Base-by-base conservation (phyloP, 2,888 invertebrate genomes). In the Amiota communis region DNA sequence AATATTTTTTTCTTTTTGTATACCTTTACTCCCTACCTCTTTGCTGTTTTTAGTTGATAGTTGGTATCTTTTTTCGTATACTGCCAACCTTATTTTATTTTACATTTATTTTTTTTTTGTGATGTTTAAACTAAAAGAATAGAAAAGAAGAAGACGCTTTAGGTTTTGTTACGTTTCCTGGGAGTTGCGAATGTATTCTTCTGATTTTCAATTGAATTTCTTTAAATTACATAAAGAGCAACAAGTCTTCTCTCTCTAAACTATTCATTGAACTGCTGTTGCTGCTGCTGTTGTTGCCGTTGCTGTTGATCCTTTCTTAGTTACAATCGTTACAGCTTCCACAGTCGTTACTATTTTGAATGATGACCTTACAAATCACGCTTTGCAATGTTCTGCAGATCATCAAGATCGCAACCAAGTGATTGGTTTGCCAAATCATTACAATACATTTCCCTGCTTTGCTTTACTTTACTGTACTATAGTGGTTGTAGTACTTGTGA, bases 341-440 rank as follows among this genome's bases (percentile, higher is more conserved):
- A 71, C 51, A 64, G 65, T 47, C 70, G 83, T 86, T 83, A 83
- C 85, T 85, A 20, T 86, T 78, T 80, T 86, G 81, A 86, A 85
- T 87, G 87, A 87, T 87, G 87, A 87, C 87, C 87, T 86, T 87
- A 87, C 87, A 87, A 87, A 87, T 87, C 88, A 87, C 87, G 87
- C 85, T 86, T 83, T 77, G 77, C 83, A 83, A 79, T 78, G 83
- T 76, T 53, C 36, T 36, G 3, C 81, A 74, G 83, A 83, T 83
- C 85, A 86, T 86, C 83, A 84, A 86, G 85, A 86, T 86, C 65
- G 57, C n/a, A 68, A 8, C 1, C 4, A 46, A 46, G 23, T 63
- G 63, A 63, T 63, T 63, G 63, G 23, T 17, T 36, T 63, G 36
- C 23, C 36, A 36, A 6, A 36, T 2, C 6, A 36, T 36, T 36